These are phyloP conservation scores for Caerostris extrusa DNA, from an alignment of 1,140 invertebrate species.

Conservation along the genomic window DNA sequence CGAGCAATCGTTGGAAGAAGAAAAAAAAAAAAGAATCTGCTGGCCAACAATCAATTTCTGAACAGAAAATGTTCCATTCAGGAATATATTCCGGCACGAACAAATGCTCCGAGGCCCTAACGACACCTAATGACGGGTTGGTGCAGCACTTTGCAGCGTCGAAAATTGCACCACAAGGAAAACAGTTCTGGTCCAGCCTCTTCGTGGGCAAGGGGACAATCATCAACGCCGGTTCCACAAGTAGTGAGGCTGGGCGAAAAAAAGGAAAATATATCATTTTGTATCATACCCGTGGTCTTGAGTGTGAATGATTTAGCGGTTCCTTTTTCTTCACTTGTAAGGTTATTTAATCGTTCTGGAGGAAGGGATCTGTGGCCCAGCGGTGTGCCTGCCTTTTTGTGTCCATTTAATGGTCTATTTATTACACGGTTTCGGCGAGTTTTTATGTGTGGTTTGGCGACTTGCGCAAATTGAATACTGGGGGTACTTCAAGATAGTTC, in stretches of 20 bases:
- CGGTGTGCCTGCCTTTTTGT: constrained; percentile 28
- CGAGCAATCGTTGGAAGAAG: not conserved
- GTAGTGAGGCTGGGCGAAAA: constrained; percentile 35
- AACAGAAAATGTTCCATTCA: constrained; percentile 12
- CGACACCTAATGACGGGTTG: constrained; percentile 51
- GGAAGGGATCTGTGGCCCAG: not conserved
- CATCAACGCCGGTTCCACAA: constrained; percentile 21
- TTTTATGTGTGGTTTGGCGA: constrained; percentile 49
- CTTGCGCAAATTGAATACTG: constrained; percentile 19
- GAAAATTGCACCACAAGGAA: not conserved
- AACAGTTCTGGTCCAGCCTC: constrained; percentile 33
- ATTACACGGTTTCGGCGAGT: constrained; percentile 32
- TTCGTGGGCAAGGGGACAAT: constrained; percentile 42
- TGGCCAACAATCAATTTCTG: constrained; percentile 29
- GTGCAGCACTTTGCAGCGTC: not conserved
- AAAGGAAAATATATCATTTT: constrained; percentile 48
- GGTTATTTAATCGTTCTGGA: constrained; percentile 43
- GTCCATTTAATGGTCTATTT: constrained; percentile 52
- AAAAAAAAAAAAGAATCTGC: not conserved
- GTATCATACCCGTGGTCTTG: constrained; percentile 6
- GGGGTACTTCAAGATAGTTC: not conserved
- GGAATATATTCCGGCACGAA: constrained; percentile 13
- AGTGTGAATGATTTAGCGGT: constrained; percentile 44
- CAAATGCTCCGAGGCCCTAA: constrained; percentile 27
- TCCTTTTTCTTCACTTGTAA: not conserved